Percentiles rank a stretch among this genome's conserved stretches.
Evolutionary conservation across 2,888 invertebrate species (phyloP).

Genomic region (Sarcophaga carnaria): DNA sequence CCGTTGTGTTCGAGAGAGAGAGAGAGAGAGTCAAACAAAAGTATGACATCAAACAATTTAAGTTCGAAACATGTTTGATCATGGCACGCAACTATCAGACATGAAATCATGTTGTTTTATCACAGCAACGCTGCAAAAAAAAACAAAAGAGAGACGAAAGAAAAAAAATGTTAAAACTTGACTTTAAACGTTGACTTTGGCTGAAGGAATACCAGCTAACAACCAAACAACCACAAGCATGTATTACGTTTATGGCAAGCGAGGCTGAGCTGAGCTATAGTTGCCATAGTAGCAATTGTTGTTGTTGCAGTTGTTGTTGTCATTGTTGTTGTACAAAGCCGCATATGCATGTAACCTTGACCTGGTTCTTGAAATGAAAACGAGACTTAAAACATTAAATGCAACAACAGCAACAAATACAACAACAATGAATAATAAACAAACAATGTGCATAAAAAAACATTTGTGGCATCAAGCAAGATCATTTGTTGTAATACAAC

Average conservation of each 20-base stretch:
- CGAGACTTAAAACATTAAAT: conserved; percentile 72
- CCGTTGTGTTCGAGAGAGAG: neutral
- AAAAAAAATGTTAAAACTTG: conserved; percentile 32
- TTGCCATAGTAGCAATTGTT: no score
- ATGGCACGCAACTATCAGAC: conserved; percentile 8
- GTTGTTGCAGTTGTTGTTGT: neutral
- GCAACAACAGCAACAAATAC: conserved; percentile 58
- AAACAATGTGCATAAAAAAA: conserved; percentile 29
- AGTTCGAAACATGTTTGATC: conserved; percentile 42
- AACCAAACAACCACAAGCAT: neutral
- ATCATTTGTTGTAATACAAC: conserved; percentile 50
- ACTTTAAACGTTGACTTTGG: conserved; percentile 69
- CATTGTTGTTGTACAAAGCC: conserved; percentile 6
- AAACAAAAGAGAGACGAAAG: conserved; percentile 1
- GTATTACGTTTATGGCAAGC: conserved; percentile 16
- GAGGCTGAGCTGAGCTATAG: conserved; percentile 10
- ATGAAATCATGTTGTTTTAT: conserved; percentile 41
- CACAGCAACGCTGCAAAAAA: conserved; percentile 52
- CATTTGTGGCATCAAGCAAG: conserved; percentile 62
- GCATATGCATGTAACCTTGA: conserved; percentile 77
- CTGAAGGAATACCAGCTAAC: conserved; percentile 56
- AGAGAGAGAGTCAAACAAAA: neutral
- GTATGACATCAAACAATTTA: conserved; percentile 56
- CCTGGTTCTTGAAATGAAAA: conserved; percentile 81
- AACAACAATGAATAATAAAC: conserved; percentile 17